phyloP scores from a whole-genome alignment of 1,140 invertebrate genomes.

The Euura saliciscinereae region DNA sequence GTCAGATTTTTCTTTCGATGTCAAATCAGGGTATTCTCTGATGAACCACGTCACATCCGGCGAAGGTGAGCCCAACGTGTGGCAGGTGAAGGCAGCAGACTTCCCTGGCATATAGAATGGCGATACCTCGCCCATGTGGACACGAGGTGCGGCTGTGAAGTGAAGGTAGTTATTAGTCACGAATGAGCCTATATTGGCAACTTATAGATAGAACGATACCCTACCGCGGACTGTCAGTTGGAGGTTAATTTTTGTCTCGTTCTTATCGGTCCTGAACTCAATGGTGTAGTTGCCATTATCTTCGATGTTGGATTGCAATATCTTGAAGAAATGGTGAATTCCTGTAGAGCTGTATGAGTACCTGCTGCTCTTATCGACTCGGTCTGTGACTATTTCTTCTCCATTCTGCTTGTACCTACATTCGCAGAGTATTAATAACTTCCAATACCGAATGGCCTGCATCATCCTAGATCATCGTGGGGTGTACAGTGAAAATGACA shows the following conservation, averaged over 20 bases:
- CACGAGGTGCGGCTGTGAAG: not conserved
- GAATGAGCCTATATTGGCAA: not conserved
- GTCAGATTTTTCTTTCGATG: not conserved
- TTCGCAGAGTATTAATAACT: too few species aligned
- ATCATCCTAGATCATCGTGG: too few species aligned
- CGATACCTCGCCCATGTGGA: not conserved
- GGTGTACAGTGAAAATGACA: too few species aligned
- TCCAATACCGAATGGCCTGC: too few species aligned
- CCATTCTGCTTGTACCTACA: too few species aligned
- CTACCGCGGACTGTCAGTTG: not conserved
- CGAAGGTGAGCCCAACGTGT: not conserved
- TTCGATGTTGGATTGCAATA: too few species aligned
- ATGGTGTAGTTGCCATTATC: not conserved
- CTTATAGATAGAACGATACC: not conserved
- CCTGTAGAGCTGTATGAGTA: too few species aligned
- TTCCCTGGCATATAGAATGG: not conserved
- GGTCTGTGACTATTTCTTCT: too few species aligned
- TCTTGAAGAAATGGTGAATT: too few species aligned
- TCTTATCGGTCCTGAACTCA: not conserved
- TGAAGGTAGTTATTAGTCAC: too few species aligned
- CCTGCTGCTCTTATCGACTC: too few species aligned
- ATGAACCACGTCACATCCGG: not conserved
- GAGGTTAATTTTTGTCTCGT: not conserved
- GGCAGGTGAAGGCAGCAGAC: not conserved
- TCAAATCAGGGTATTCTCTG: not conserved